A percentile compares a stretch with the other conserved stretches of the same genome.
Conservation (phyloP, 2,797 vertebrate species). For the Leptodactylus fallax region DNA sequence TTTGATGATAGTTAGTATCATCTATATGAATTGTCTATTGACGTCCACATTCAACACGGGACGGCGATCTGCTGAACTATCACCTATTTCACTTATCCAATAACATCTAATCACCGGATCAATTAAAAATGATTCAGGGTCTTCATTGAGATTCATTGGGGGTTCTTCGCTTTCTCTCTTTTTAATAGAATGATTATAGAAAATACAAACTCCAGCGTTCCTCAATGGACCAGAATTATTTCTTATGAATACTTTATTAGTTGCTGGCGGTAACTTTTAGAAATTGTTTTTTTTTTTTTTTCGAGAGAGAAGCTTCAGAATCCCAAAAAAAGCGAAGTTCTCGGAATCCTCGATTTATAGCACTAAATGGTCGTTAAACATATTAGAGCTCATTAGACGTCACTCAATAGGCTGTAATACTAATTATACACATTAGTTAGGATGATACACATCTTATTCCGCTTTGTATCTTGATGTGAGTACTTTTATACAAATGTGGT, state of each 20-base stretch:
- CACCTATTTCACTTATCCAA: conserved; percentile 73
- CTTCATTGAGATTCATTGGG: neutral
- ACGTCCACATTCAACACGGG: conserved; percentile 71
- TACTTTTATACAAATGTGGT: too few species aligned
- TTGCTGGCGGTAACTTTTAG: neutral
- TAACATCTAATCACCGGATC: conserved; percentile 68
- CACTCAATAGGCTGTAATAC: conserved; percentile 14
- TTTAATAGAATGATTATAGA: conserved; percentile 12
- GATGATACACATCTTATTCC: neutral
- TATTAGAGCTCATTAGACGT: conserved; percentile 41
- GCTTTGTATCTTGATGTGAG: too few species aligned
- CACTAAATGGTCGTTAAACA: conserved; percentile 11
- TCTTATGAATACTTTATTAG: neutral
- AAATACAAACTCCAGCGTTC: neutral
- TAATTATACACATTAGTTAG: conserved; percentile 26
- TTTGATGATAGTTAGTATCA: conserved; percentile 78
- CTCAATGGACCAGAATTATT: neutral
- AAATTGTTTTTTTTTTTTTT: neutral
- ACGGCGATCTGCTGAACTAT: conserved; percentile 75
- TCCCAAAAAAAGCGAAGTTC: neutral
- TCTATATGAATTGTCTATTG: conserved; percentile 77
- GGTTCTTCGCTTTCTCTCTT: neutral
- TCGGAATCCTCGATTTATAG: conserved; percentile 9
- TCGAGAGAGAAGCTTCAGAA: neutral
- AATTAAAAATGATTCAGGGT: conserved; percentile 68